Base-by-base conservation (phyloP, 2,113 vertebrate genomes). In the Menura novaehollandiae region DNA sequence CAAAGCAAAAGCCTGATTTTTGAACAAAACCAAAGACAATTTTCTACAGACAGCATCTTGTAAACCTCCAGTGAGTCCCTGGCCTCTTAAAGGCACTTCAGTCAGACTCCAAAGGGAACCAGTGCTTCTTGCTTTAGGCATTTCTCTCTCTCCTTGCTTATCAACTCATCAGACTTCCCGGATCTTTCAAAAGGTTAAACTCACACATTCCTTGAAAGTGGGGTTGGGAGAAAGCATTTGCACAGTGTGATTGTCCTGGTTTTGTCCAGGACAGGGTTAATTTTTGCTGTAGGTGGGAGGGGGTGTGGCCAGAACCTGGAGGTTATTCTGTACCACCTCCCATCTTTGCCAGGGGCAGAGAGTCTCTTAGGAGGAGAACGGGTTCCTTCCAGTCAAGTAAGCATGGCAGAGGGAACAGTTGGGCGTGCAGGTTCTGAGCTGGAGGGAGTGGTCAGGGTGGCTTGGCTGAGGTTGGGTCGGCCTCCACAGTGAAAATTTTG, bases 391-490 rank as follows among this genome's bases (percentile, higher is more conserved):
- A 19, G 55, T 43, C 47, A 10, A 7, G n/a, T 22, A 35, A 35
- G 35, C 0, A 1, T 35, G 62, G 71, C 63, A 62, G 53, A 53
- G 39, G 39, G 46, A 89, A 46, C 17, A 44, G 20, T 15, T 44
- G 7, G 13, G 16, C 30, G 28, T 27, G 28, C 37, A 0, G 0
- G 19, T 19, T 83, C 47, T 13, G 15, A 90, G 71, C n/a, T n/a
- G 41, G 41, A 44, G 23, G 37, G 52, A 55, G 26, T 18, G 26
- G 24, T 62, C 12, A 7, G 32, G 8, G 41, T 35, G 21, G 30
- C 0, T 0, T 27, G 41, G 14, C 47, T 47, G 21, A 32, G 41
- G 20, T 39, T 10, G 27, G 33, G 47, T 35, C 0, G 1, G 35
- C 41, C 35, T 62, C 32, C 26, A 32, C 27, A 11, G 14, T 35